Evolutionary conservation across 1,140 invertebrate species (phyloP).

Genomic region (Eupristina koningsbergeri): DNA sequence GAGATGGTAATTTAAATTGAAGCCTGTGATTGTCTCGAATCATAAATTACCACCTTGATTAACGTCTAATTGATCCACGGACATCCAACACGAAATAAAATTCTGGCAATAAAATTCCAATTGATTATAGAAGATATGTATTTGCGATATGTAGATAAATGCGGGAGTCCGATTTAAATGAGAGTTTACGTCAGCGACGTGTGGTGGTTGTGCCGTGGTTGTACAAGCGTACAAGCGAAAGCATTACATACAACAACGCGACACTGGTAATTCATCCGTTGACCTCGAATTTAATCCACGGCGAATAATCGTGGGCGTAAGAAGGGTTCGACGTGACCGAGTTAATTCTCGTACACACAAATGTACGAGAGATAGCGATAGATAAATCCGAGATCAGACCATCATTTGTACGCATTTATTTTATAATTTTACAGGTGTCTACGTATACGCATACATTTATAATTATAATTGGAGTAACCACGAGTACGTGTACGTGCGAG

Average conservation of each 20-base stretch:
- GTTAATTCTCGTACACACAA: background rate
- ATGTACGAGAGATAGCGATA: background rate
- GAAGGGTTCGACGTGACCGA: slow-evolving; percentile 9
- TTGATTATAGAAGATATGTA: background rate
- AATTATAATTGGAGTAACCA: too few species aligned
- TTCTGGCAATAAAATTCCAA: background rate
- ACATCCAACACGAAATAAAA: background rate
- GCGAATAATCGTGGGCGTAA: background rate
- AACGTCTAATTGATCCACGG: background rate
- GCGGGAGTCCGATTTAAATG: background rate
- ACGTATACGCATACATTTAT: too few species aligned
- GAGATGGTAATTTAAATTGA: background rate
- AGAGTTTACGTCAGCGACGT: background rate
- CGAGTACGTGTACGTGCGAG: too few species aligned
- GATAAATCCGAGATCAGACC: background rate
- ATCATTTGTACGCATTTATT: too few species aligned
- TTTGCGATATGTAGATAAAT: slow-evolving; percentile 9
- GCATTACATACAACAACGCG: background rate
- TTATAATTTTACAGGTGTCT: too few species aligned
- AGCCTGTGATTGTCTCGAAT: background rate
- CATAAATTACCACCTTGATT: background rate
- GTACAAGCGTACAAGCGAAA: background rate
- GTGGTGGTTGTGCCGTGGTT: background rate
- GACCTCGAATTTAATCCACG: slow-evolving; percentile 35
- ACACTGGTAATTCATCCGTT: slow-evolving; percentile 7